phyloP scores from a whole-genome alignment of 2,797 vertebrate genomes.

The Phrynocephalus vlangalii region DNA sequence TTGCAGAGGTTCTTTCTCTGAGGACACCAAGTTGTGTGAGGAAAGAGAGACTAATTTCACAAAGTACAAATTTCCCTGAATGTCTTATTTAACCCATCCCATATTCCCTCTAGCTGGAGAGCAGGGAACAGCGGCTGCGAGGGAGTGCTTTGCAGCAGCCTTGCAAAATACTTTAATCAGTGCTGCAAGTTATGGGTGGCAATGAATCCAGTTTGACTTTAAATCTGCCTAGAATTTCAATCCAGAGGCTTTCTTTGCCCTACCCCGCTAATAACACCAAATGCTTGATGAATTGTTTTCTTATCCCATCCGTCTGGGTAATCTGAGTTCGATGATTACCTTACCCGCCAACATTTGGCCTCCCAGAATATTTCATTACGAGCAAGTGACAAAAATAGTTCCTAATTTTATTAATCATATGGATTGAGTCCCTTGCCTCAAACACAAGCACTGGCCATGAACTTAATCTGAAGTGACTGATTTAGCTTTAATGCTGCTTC shows the following conservation, averaged over 20 bases:
- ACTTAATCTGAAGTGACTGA: constrained; percentile 39
- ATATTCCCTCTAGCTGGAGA: too few relatives aligned
- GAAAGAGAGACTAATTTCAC: too few relatives aligned
- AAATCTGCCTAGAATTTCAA: neutral
- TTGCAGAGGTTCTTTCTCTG: too few relatives aligned
- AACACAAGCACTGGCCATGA: constrained; percentile 30
- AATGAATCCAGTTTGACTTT: neutral
- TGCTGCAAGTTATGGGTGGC: too few relatives aligned
- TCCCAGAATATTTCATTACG: constrained; percentile 16
- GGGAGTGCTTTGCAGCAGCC: too few relatives aligned
- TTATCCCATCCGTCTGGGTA: neutral
- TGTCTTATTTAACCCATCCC: too few relatives aligned
- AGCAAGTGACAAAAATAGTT: constrained; percentile 16
- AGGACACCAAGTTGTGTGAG: too few relatives aligned
- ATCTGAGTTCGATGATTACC: constrained; percentile 8
- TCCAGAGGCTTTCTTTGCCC: neutral
- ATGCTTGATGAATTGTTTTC: constrained; percentile 4
- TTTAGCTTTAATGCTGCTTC: constrained; percentile 55
- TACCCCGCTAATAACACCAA: neutral
- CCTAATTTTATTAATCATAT: constrained; percentile 34
- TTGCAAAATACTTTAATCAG: too few relatives aligned
- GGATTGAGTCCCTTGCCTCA: constrained; percentile 13
- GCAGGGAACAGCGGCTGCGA: too few relatives aligned
- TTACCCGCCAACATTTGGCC: constrained; percentile 1
- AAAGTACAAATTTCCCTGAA: too few relatives aligned